Base-by-base conservation (phyloP, 2,113 vertebrate genomes). In the Triplophysa dalaica region DNA sequence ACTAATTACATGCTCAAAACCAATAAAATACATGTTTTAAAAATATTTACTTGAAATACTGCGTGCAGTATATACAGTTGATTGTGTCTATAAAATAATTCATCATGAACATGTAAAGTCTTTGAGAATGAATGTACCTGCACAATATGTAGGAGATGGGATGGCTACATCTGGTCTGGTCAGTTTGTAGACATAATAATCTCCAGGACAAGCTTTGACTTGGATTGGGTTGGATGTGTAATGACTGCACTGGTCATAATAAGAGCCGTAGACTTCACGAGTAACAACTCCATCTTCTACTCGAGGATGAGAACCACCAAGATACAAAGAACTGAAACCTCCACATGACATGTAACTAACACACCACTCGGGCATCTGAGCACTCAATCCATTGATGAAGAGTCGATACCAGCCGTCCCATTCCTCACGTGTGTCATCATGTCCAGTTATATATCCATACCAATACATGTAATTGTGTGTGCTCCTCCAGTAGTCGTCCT, bases 361-460 rank as follows among this genome's bases (percentile, higher is more conserved):
- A 56, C 17, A 56, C 54, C 54, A 56, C 21, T 70, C 68, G 4
- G 68, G 26, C 68, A 70, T 52, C 50, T 70, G 68, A 19, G 68
- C 68, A 70, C 48, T 70, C 4, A 2, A n/a, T 29, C 48, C 68
- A 54, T 54, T 12, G 6, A 70, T 11, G 16, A 29, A 70, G 45
- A 70, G 68, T 13, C 68, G 68, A 70, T 70, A 70, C 67, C 67
- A 70, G 14, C 67, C 67, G 3, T 70, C 8, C 67, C 67, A 70
- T 4, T 17, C 3, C 11, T 54, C 48, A 70, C 22, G 48, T 4
- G 68, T 70, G 68, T 70, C 68, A 54, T 70, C 68, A 29, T 52
- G 14, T 3, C 9, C 24, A 50, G 0, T 0, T 6, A 6, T 12
- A 5, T 6, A 26, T 16, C 21, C 41, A 50, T 17, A 8, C 4